phyloP scores from a whole-genome alignment of 2,113 vertebrate genomes.

The Lampris megalopsis region DNA sequence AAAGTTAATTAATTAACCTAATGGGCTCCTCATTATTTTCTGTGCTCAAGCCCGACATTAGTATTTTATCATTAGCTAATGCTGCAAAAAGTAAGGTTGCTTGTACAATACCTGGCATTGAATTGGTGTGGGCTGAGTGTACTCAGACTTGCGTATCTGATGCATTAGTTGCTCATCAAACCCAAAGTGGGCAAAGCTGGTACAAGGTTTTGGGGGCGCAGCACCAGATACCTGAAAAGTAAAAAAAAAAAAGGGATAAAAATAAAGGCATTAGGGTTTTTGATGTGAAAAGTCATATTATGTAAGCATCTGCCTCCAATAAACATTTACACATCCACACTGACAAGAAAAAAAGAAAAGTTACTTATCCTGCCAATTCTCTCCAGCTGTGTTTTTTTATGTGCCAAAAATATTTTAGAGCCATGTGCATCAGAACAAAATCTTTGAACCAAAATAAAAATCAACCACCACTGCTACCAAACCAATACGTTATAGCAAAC shows the following conservation, averaged over 20 bases:
- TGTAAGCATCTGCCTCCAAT: background rate
- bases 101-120: slow-evolving; percentile 90
- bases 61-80: background rate
- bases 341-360: too few relatives aligned
- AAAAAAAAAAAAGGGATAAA: background rate
- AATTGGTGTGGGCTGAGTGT: slow-evolving; percentile 98
- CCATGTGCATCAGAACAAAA: too few relatives aligned
- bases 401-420: too few relatives aligned
- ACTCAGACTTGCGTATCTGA: slow-evolving; percentile 98
- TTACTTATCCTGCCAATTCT: too few relatives aligned
- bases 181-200: slow-evolving; percentile 97
- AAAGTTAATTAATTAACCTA: too few relatives aligned
- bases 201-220: slow-evolving; percentile 92
- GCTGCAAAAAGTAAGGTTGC: background rate
- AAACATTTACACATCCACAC: background rate
- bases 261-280: background rate
- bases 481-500: background rate
- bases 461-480: background rate
- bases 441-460: too few relatives aligned
- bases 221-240: slow-evolving; percentile 91
- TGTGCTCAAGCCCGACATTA: too few relatives aligned
- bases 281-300: background rate
- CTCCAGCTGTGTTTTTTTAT: too few relatives aligned
- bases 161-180: slow-evolving; percentile 99
- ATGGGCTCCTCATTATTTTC: too few relatives aligned